Percentiles rank a stretch among this genome's conserved stretches.
phyloP scores from a whole-genome alignment of 2,797 vertebrate species.

The Rhabdomys pumilio region DNA sequence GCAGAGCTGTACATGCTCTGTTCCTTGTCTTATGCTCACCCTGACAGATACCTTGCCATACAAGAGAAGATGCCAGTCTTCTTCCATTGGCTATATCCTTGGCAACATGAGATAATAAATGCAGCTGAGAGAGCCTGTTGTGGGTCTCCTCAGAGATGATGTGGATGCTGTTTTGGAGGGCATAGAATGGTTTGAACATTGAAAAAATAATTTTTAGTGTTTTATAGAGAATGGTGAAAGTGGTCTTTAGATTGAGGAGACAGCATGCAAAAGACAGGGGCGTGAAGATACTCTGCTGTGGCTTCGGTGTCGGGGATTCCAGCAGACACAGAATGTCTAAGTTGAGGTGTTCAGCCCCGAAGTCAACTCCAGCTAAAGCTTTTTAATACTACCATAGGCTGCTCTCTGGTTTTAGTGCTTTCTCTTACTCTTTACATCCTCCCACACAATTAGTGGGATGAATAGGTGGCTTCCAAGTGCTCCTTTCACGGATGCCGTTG shows the following conservation, averaged over 20 bases:
- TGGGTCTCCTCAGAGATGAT: background rate
- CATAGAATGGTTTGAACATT: conserved; percentile 5
- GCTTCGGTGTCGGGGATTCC: background rate
- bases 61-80: conserved; percentile 11
- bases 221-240: background rate
- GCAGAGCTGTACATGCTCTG: background rate
- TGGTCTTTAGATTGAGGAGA: background rate
- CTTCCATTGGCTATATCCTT: background rate
- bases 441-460: background rate
- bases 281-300: background rate
- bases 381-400: background rate
- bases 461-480: background rate
- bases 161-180: background rate
- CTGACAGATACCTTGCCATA: background rate
- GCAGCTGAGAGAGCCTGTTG: background rate
- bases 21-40: conserved; percentile 3
- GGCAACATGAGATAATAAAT: background rate
- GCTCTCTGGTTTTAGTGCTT: background rate
- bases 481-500: background rate
- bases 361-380: background rate
- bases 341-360: background rate
- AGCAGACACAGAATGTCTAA: background rate
- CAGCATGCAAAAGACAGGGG: background rate
- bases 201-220: conserved; percentile 6
- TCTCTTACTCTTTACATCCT: background rate